These are phyloP conservation scores for Beris morrisii DNA, from an alignment of 2,888 invertebrate species.

Conservation along the genomic window DNA sequence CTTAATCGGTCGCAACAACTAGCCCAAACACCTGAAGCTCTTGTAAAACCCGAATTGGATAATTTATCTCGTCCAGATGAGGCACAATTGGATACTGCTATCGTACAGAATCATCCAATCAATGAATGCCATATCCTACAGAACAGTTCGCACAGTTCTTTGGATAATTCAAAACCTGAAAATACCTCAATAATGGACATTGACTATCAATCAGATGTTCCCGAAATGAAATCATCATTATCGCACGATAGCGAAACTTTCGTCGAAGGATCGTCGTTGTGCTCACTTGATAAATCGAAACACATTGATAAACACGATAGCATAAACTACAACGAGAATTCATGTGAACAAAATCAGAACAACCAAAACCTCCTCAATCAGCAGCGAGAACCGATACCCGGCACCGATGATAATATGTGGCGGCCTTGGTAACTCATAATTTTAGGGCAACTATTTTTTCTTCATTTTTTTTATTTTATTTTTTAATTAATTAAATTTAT, in stretches of 20 bases:
- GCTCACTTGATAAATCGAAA: neutral
- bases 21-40: constrained; percentile 2
- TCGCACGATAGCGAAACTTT: neutral
- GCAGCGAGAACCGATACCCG: constrained; percentile 31
- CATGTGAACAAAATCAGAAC: constrained; percentile 43
- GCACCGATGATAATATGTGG: constrained; percentile 59
- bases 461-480: too few species aligned
- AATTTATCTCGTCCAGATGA: neutral
- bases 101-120: neutral
- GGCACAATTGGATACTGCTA: neutral
- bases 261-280: neutral
- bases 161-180: neutral
- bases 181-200: constrained; percentile 10
- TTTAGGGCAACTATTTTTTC: too few species aligned
- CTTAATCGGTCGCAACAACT: constrained; percentile 48
- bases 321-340: constrained; percentile 39
- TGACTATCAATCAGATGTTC: neutral
- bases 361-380: constrained; percentile 45
- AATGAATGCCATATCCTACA: neutral
- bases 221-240: constrained; percentile 7
- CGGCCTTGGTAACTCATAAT: constrained; percentile 57
- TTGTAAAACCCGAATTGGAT: neutral
- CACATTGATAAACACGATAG: neutral
- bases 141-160: neutral
- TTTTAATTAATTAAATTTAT: too few species aligned